Evolutionary conservation across 2,888 invertebrate genomes (phyloP).

Genomic region (Malacosoma neustria): DNA sequence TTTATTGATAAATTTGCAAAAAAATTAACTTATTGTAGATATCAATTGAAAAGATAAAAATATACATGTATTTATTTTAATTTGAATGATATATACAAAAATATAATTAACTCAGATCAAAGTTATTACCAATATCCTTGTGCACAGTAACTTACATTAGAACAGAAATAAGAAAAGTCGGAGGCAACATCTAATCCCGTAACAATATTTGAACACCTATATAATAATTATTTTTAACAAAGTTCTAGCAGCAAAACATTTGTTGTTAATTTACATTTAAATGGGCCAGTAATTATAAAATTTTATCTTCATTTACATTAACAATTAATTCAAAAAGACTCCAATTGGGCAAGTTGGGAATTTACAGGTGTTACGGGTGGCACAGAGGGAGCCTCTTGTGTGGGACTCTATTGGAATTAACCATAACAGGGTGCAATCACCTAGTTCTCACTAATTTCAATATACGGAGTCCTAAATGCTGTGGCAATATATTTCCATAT

Average conservation of each 20-base stretch:
- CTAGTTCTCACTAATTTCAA: slow-evolving; percentile 65
- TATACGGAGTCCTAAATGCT: slow-evolving; percentile 49
- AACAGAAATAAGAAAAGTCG: slow-evolving; percentile 49
- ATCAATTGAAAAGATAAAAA: slow-evolving; percentile 70
- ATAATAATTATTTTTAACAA: slow-evolving; percentile 68
- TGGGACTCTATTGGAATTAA: slow-evolving; percentile 22
- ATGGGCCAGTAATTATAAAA: slow-evolving; percentile 68
- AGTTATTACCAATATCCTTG: slow-evolving; percentile 72
- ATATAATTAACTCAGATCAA: slow-evolving; percentile 74
- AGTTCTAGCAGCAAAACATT: slow-evolving; percentile 67
- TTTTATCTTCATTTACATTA: slow-evolving; percentile 67
- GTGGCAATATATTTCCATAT: slow-evolving; percentile 51
- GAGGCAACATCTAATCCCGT: slow-evolving; percentile 68
- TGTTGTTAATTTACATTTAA: slow-evolving; percentile 56
- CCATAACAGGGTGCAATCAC: slow-evolving; percentile 47
- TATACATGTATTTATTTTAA: slow-evolving; percentile 51
- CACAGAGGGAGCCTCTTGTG: neutral
- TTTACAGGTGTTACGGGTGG: neutral
- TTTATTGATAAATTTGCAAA: slow-evolving; percentile 72
- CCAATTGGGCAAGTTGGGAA: slow-evolving; percentile 19
- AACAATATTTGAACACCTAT: slow-evolving; percentile 73
- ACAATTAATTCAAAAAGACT: slow-evolving; percentile 54
- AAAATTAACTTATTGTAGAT: slow-evolving; percentile 71
- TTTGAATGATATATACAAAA: slow-evolving; percentile 71
- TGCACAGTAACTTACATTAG: slow-evolving; percentile 62